Evolutionary conservation across 1,140 invertebrate species (phyloP).

Genomic region (Atta colombica): DNA sequence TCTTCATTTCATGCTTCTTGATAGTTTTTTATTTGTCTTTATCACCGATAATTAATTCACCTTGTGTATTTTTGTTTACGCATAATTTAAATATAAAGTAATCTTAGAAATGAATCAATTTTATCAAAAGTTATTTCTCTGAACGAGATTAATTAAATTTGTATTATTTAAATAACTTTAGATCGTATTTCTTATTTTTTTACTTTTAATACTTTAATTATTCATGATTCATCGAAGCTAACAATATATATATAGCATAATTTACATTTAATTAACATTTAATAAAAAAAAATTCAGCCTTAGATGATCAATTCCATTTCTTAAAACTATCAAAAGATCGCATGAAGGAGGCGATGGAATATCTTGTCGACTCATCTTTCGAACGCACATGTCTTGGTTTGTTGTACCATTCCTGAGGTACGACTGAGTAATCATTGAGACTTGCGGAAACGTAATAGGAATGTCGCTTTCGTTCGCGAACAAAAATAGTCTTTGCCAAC

Average conservation of each 20-base stretch:
- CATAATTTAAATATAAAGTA: background rate
- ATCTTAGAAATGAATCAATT: background rate
- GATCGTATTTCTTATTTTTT: background rate
- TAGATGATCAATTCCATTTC: background rate
- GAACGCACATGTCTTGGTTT: background rate
- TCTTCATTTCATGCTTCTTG: background rate
- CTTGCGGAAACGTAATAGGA: conserved; percentile 8
- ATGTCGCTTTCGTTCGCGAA: conserved; percentile 39
- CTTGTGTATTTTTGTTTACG: background rate
- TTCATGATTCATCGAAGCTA: background rate
- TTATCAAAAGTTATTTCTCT: background rate
- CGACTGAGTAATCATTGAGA: conserved; percentile 49
- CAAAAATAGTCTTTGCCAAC: conserved; percentile 41
- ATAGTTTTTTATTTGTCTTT: conserved; percentile 3
- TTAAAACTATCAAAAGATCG: background rate
- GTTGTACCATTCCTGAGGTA: conserved; percentile 11
- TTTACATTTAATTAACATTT: background rate
- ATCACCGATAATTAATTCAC: background rate
- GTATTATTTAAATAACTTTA: background rate
- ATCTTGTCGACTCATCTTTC: conserved; percentile 20
- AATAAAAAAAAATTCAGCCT: background rate
- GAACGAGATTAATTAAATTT: background rate
- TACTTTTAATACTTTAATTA: background rate
- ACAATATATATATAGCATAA: background rate
- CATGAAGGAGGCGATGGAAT: conserved; percentile 21